These are phyloP conservation scores for Ruditapes philippinarum DNA, from an alignment of 1,140 invertebrate genomes.

Conservation along the genomic window DNA sequence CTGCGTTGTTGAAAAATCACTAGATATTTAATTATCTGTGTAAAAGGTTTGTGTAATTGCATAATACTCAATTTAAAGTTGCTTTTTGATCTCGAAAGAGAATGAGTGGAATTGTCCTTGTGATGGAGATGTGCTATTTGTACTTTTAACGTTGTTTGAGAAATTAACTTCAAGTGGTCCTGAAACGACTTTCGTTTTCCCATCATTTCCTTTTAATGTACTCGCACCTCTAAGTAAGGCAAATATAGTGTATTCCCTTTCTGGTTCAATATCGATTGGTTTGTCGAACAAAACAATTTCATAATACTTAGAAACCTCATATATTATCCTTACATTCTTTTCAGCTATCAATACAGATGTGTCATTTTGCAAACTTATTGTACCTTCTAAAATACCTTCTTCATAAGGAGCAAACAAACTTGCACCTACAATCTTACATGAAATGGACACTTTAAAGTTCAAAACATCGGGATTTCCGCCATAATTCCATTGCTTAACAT, in stretches of 20 bases:
- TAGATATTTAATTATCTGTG: too few relatives aligned
- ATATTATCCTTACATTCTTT: background rate
- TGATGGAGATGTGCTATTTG: background rate
- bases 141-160: background rate
- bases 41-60: too few relatives aligned
- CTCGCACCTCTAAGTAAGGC: background rate
- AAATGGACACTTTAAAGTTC: background rate
- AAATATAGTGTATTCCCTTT: background rate
- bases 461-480: background rate
- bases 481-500: too few relatives aligned
- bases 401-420: background rate
- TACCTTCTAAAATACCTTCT: background rate
- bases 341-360: background rate
- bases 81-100: background rate
- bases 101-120: background rate
- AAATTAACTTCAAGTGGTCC: background rate
- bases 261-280: background rate
- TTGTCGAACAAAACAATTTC: background rate
- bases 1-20: too few relatives aligned
- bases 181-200: background rate
- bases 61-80: too few relatives aligned
- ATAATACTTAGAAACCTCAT: background rate
- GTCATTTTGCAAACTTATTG: background rate
- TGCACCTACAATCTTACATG: background rate
- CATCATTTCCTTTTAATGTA: background rate